Percentiles rank a stretch among this genome's conserved stretches.
These are phyloP conservation scores for Pionites leucogaster DNA, from an alignment of 2,113 vertebrate species.

Conservation along the genomic window DNA sequence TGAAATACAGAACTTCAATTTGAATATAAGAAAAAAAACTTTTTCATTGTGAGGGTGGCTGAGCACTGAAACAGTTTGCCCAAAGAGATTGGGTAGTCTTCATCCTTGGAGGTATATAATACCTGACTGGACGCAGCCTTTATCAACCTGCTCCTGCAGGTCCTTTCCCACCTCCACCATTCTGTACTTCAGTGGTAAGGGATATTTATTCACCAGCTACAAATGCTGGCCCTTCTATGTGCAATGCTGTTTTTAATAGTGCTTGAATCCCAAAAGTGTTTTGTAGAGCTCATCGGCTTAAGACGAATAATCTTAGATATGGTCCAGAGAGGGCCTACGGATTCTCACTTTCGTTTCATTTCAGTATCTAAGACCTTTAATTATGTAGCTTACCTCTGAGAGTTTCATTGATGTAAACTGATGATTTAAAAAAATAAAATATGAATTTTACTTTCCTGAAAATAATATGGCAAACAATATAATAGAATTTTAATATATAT, in stretches of 20 bases:
- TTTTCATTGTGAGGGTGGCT: not conserved
- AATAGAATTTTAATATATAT: not conserved
- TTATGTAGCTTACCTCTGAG: not conserved
- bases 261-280: not conserved
- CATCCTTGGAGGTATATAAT: not conserved
- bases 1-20: not conserved
- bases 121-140: accelerated
- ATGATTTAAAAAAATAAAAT: not conserved
- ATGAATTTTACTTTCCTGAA: not conserved
- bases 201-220: not conserved
- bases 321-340: not conserved
- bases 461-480: not conserved
- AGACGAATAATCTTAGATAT: not conserved
- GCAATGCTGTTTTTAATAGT: not conserved
- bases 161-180: not conserved
- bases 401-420: not conserved
- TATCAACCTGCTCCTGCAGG: not conserved
- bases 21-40: not conserved
- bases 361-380: not conserved
- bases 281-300: not conserved
- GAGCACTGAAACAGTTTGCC: not conserved
- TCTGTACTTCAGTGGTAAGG: not conserved
- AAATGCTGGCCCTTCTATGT: not conserved
- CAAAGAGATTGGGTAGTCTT: not conserved
- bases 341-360: not conserved